Evolutionary conservation across 2,797 vertebrate species (phyloP).

Genomic region (Intellagama lesueurii): DNA sequence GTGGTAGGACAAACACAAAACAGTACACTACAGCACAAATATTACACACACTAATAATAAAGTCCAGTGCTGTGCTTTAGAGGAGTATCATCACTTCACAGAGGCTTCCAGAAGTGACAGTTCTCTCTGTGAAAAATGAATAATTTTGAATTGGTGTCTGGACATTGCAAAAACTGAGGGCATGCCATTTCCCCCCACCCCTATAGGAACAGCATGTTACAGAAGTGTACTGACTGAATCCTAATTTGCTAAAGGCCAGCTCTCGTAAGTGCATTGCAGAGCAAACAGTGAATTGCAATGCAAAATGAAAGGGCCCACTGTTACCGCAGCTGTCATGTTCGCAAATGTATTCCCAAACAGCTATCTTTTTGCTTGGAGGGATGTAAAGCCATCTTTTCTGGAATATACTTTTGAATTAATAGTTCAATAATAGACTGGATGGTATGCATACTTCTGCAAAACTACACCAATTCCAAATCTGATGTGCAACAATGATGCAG

Average conservation of each 20-base stretch:
- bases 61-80: too few species aligned
- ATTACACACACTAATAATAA: too few species aligned
- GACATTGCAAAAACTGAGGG: too few species aligned
- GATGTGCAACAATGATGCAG: neutral
- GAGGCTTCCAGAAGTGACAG: too few species aligned
- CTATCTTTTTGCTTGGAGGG: neutral
- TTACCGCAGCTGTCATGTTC: neutral
- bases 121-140: too few species aligned
- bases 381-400: neutral
- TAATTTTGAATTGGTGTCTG: too few species aligned
- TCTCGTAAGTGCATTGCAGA: slow-evolving; percentile 58
- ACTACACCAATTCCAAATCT: too few species aligned
- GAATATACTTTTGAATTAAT: neutral
- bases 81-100: too few species aligned
- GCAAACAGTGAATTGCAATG: slow-evolving; percentile 55
- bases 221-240: slow-evolving; percentile 58
- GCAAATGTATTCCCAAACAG: neutral
- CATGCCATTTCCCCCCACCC: too few species aligned
- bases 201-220: slow-evolving; percentile 20
- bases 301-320: slow-evolving; percentile 5
- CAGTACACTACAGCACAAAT: too few species aligned
- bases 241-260: slow-evolving; percentile 53
- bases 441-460: neutral
- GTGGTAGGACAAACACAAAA: too few species aligned
- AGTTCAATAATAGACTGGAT: neutral